Percentiles rank a stretch among this genome's conserved stretches.
Conservation (phyloP, 2,797 vertebrate species). For the Coccyzus lansbergi region DNA sequence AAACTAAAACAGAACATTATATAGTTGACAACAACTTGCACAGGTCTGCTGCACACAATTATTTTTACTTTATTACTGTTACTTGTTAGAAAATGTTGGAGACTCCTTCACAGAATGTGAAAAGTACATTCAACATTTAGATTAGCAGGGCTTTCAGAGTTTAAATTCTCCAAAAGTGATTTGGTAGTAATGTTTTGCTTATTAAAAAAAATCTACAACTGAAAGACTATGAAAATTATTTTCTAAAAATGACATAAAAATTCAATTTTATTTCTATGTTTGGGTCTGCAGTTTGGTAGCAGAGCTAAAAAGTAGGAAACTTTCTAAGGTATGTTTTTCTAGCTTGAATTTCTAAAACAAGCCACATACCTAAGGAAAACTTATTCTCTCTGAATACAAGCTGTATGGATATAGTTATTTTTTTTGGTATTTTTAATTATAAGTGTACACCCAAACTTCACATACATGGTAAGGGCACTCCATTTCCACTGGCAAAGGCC, state of each 20-base stretch:
- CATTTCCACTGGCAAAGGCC: neutral
- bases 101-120: neutral
- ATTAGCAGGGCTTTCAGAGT: neutral
- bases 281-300: neutral
- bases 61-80: neutral
- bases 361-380: neutral
- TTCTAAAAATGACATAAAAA: neutral
- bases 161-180: neutral
- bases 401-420: neutral
- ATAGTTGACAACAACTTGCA: neutral
- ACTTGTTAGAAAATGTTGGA: neutral
- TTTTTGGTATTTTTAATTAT: neutral
- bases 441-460: neutral
- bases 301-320: neutral
- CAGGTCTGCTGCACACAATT: neutral
- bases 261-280: neutral
- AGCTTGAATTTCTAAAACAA: neutral
- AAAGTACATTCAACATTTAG: neutral
- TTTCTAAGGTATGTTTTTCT: neutral
- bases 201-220: neutral
- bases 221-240: neutral
- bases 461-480: neutral
- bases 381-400: neutral
- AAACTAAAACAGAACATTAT: neutral
- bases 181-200: neutral